Conservation (phyloP, 2,113 vertebrate genomes). For the Empidonax alnorum region DNA sequence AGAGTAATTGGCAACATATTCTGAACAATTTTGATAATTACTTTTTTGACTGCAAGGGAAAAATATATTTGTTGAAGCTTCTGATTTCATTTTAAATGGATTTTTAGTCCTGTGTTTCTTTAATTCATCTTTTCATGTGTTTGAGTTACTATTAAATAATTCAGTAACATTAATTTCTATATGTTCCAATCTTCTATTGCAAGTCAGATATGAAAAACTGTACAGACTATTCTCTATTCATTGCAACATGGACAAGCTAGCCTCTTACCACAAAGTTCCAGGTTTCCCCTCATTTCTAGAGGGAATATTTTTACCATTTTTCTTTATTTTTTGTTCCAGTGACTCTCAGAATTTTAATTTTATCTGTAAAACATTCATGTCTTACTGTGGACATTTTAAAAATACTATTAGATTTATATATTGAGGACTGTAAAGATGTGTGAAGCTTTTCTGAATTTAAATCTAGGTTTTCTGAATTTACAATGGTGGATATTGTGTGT, state of each 20-base stretch:
- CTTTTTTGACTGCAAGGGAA: slow-evolving; percentile 68
- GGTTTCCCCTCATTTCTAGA: slow-evolving; percentile 63
- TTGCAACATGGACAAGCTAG: slow-evolving; percentile 48
- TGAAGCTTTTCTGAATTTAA: slow-evolving; percentile 60
- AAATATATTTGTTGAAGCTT: slow-evolving; percentile 71
- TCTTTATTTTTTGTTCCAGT: slow-evolving; percentile 59
- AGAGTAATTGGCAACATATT: slow-evolving; percentile 75
- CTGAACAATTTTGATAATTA: slow-evolving; percentile 69
- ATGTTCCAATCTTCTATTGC: slow-evolving; percentile 42
- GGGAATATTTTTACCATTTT: slow-evolving; percentile 58
- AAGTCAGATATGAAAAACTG: slow-evolving; percentile 50
- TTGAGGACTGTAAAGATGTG: slow-evolving; percentile 60
- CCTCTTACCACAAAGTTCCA: slow-evolving; percentile 63
- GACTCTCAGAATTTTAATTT: slow-evolving; percentile 68
- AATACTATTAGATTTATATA: slow-evolving; percentile 56
- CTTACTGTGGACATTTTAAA: slow-evolving; percentile 28
- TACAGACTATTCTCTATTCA: slow-evolving; percentile 68
- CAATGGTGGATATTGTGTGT: slow-evolving; percentile 75
- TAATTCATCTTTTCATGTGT: slow-evolving; percentile 55
- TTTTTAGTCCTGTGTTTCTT: slow-evolving; percentile 68
- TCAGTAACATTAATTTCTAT: slow-evolving; percentile 68
- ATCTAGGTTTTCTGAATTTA: slow-evolving; percentile 65
- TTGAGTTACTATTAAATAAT: slow-evolving; percentile 61
- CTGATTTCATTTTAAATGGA: slow-evolving; percentile 75
- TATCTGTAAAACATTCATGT: slow-evolving; percentile 67